Evolutionary conservation across 2,797 vertebrate species (phyloP).

Genomic region (Rachycentron canadum): DNA sequence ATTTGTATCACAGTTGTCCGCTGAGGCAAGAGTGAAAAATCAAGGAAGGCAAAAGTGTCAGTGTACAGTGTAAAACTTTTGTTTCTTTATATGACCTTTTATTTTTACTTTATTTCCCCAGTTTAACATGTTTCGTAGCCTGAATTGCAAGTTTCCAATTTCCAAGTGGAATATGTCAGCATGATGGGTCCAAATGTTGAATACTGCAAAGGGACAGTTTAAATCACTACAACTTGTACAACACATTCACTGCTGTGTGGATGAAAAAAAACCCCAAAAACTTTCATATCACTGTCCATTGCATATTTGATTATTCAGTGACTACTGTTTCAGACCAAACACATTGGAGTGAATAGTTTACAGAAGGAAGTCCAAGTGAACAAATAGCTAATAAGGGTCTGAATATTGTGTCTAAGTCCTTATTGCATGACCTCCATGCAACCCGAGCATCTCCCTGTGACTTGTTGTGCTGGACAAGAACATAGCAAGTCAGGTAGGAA

Average conservation of each 20-base stretch:
- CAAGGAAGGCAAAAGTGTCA: neutral
- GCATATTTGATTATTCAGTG: neutral
- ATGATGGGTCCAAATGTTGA: neutral
- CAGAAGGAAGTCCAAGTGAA: neutral
- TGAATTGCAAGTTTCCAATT: slow-evolving; percentile 2
- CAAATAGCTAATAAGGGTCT: neutral
- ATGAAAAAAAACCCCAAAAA: neutral
- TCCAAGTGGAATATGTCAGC: neutral
- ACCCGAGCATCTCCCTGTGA: neutral
- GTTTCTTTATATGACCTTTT: neutral
- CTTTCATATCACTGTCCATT: neutral
- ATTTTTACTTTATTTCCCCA: neutral
- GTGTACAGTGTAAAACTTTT: neutral
- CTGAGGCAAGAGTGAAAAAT: neutral
- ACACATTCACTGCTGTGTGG: neutral
- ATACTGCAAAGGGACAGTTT: neutral
- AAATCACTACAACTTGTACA: neutral
- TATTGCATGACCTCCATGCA: neutral
- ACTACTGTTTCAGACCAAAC: neutral
- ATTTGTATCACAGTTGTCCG: too few species aligned
- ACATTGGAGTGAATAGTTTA: neutral
- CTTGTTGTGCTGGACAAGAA: neutral
- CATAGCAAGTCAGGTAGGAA: neutral
- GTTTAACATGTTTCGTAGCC: neutral
- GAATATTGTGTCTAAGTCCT: neutral